These are phyloP conservation scores for Furnarius figulus DNA, from an alignment of 2,113 vertebrate species.

Conservation along the genomic window DNA sequence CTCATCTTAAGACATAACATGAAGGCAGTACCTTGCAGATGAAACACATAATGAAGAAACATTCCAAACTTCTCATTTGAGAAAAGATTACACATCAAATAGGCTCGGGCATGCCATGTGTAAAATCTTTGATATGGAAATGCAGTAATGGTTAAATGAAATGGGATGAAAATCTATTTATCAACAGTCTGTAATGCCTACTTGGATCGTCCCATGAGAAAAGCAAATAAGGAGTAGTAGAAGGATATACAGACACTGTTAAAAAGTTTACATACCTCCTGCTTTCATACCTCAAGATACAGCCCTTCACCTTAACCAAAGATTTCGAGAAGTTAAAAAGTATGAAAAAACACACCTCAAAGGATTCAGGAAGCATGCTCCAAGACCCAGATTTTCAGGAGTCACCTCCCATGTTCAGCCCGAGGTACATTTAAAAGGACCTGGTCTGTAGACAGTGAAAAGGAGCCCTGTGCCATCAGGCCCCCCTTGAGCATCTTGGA, in stretches of 20 bases:
- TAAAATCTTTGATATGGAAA: slow-evolving; percentile 65
- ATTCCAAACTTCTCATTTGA: slow-evolving; percentile 51
- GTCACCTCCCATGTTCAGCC: neutral
- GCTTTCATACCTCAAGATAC: neutral
- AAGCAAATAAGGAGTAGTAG: slow-evolving; percentile 59
- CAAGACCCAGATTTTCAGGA: neutral
- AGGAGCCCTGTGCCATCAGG: neutral
- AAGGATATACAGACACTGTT: slow-evolving; percentile 5
- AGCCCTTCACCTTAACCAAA: neutral
- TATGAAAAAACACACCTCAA: neutral
- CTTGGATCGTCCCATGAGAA: slow-evolving; percentile 54
- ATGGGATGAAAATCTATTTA: slow-evolving; percentile 55
- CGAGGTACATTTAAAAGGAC: neutral
- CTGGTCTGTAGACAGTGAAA: neutral
- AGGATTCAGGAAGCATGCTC: neutral
- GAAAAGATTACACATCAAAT: slow-evolving; percentile 57
- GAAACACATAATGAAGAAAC: slow-evolving; percentile 49
- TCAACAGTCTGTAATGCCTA: slow-evolving; percentile 43
- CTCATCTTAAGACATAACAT: slow-evolving; percentile 62
- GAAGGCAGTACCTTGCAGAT: slow-evolving; percentile 15
- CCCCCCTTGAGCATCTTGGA: neutral
- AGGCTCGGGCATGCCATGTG: slow-evolving; percentile 28
- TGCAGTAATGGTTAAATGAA: slow-evolving; percentile 57
- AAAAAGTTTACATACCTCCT: slow-evolving; percentile 32
- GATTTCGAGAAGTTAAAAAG: neutral